These are phyloP conservation scores for Cyclina sinensis DNA, from an alignment of 1,140 invertebrate genomes.

Conservation along the genomic window DNA sequence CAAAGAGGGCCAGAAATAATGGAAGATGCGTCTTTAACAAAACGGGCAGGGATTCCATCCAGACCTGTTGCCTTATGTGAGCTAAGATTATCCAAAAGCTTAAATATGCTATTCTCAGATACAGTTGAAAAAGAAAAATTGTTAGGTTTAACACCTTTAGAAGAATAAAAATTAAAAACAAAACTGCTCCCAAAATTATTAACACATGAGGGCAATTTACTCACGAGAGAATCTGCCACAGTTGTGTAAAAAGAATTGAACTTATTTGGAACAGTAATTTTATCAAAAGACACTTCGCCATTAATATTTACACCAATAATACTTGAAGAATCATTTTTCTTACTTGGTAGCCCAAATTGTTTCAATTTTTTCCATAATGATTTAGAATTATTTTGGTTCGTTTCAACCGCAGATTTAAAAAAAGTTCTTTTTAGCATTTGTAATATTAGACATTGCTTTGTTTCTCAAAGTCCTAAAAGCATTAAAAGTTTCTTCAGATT, in stretches of 20 bases:
- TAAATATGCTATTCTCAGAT: not conserved
- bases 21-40: too few species aligned
- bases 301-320: not conserved
- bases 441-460: not conserved
- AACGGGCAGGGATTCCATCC: too few species aligned
- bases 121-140: conserved; percentile 7
- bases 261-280: not conserved
- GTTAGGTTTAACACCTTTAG: not conserved
- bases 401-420: not conserved
- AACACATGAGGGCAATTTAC: not conserved
- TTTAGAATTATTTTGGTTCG: not conserved
- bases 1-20: too few species aligned
- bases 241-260: too few species aligned
- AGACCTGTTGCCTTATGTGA: not conserved
- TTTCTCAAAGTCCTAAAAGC: not conserved
- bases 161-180: conserved; percentile 22
- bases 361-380: not conserved
- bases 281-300: not conserved
- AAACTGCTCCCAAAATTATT: not conserved
- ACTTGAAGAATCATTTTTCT: conserved; percentile 1
- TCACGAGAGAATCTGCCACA: not conserved
- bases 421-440: conserved; percentile 11
- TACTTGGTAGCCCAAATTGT: not conserved
- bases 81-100: not conserved
- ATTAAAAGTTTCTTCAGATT: conserved; percentile 4